Percentiles rank a stretch among this genome's conserved stretches.
Evolutionary conservation across 1,140 invertebrate genomes (phyloP).

Genomic region (Ceratina australensis): DNA sequence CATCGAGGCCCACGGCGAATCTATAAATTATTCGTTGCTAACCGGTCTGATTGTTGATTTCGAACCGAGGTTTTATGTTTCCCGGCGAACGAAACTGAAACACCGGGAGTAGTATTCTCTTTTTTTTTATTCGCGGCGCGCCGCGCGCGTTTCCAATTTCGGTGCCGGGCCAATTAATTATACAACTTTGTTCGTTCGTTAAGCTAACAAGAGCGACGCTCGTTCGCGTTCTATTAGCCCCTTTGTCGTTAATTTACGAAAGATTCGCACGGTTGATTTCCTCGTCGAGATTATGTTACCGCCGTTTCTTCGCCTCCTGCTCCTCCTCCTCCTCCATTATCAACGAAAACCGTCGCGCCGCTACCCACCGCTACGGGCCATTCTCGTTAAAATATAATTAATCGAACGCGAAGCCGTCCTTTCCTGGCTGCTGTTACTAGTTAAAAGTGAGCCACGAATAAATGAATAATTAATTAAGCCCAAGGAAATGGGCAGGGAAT

Average conservation of each 20-base stretch:
- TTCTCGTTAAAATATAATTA: slow-evolving; percentile 34
- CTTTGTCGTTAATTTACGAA: slow-evolving; percentile 16
- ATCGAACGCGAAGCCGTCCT: not conserved
- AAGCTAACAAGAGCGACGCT: not conserved
- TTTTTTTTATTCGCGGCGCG: not conserved
- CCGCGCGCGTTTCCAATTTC: not conserved
- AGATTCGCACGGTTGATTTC: not conserved
- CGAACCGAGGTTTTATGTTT: not conserved
- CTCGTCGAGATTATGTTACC: not conserved
- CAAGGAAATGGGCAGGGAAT: slow-evolving; percentile 58
- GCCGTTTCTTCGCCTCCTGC: no score
- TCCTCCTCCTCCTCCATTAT: not conserved
- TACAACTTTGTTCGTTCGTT: slow-evolving; percentile 7
- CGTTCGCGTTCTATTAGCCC: not conserved
- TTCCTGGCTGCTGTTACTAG: not conserved
- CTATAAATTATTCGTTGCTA: no score
- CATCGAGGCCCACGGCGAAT: not conserved
- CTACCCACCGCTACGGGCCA: not conserved
- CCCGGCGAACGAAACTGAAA: not conserved
- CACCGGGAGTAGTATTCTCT: no score
- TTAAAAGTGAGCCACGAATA: slow-evolving; percentile 38
- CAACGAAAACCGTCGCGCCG: not conserved
- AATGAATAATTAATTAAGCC: slow-evolving; percentile 65
- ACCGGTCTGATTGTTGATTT: not conserved
- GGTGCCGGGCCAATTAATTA: slow-evolving; percentile 16